Evolutionary conservation across 2,888 invertebrate genomes (phyloP).

Genomic region (Lycia hirtaria): DNA sequence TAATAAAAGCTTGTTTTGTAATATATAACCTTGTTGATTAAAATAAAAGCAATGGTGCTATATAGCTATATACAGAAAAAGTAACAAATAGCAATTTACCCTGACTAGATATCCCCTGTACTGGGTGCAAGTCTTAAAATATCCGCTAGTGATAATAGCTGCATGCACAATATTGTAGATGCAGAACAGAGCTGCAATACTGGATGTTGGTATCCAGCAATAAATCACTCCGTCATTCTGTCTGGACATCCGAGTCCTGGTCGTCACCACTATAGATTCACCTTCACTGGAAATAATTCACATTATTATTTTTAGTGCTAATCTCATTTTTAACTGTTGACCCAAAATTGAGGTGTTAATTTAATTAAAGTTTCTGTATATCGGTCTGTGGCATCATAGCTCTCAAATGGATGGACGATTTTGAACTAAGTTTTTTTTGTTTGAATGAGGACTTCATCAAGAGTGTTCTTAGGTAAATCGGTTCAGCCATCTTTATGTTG

Average conservation of each 20-base stretch:
- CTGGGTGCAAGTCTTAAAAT: conserved; percentile 90
- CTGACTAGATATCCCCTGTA: conserved; percentile 89
- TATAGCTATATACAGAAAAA: too few species aligned
- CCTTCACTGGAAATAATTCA: conserved; percentile 85
- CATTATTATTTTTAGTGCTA: neutral
- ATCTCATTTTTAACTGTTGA: neutral
- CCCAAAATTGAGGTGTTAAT: too few species aligned
- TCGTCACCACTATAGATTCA: conserved; percentile 87
- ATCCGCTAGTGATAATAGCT: conserved; percentile 89
- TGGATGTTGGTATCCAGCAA: conserved; percentile 89
- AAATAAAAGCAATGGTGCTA: too few species aligned
- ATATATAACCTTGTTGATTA: too few species aligned
- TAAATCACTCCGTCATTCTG: conserved; percentile 86
- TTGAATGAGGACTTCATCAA: too few species aligned
- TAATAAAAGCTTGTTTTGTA: too few species aligned
- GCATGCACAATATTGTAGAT: conserved; percentile 89
- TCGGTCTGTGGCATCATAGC: too few species aligned
- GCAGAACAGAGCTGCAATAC: conserved; percentile 86
- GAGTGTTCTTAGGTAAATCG: too few species aligned
- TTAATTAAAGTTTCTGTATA: too few species aligned
- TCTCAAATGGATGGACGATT: too few species aligned
- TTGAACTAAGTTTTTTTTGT: too few species aligned
- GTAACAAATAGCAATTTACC: conserved; percentile 61
- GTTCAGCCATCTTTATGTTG: too few species aligned
- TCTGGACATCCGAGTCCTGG: conserved; percentile 85